Conservation (phyloP, 2,888 invertebrate genomes). For the Zaprionus lineosus region DNA sequence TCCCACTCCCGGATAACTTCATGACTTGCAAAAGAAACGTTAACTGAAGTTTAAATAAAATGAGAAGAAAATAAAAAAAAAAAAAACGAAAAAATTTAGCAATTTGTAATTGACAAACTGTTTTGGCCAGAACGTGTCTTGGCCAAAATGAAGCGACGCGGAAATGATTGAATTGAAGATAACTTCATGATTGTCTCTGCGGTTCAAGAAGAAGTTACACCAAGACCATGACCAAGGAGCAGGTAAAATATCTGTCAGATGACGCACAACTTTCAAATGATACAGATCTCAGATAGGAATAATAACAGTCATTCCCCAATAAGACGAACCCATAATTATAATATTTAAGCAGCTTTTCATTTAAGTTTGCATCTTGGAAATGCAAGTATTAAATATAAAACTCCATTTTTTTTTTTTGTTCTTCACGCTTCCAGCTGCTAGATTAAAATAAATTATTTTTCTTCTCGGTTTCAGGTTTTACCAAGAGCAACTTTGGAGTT, state of each 20-base stretch:
- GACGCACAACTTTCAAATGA: slow-evolving; percentile 24
- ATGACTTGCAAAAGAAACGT: slow-evolving; percentile 56
- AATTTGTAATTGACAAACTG: slow-evolving; percentile 72
- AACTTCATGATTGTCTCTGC: slow-evolving; percentile 48
- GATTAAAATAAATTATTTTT: slow-evolving; percentile 8
- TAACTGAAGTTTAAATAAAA: slow-evolving; percentile 26
- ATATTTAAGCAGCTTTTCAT: background rate
- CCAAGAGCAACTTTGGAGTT: slow-evolving; percentile 23
- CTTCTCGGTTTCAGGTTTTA: slow-evolving; percentile 23
- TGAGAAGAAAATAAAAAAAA: slow-evolving; percentile 14
- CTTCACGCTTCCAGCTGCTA: background rate
- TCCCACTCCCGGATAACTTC: slow-evolving; percentile 10
- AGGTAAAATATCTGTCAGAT: slow-evolving; percentile 32
- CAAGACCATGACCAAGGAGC: too few relatives aligned
- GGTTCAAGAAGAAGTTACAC: slow-evolving; percentile 2
- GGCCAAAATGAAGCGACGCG: slow-evolving; percentile 39
- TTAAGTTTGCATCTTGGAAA: slow-evolving; percentile 9
- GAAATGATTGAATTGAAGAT: slow-evolving; percentile 54
- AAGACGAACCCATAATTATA: slow-evolving; percentile 5
- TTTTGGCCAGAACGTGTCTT: slow-evolving; percentile 25
- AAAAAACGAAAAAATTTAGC: too few relatives aligned
- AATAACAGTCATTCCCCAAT: background rate
- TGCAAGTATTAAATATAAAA: background rate
- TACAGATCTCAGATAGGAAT: slow-evolving; percentile 6
- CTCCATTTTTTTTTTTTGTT: background rate